Percentiles rank a stretch among this genome's conserved stretches.
Conservation (phyloP, 2,888 invertebrate species). For the Seira ritae region DNA sequence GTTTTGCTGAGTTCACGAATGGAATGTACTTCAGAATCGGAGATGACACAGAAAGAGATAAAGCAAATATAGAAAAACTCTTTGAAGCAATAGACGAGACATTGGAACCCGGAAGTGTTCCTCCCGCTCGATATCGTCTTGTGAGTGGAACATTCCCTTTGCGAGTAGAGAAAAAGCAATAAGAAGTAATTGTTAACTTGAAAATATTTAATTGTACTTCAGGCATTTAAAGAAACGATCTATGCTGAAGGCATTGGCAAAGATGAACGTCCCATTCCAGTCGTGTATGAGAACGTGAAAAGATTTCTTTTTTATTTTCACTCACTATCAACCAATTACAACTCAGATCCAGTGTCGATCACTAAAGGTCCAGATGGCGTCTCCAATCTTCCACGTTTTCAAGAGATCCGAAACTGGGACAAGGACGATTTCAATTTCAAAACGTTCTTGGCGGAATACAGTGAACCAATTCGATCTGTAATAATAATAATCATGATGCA, state of each 20-base stretch:
- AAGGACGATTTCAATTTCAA: neutral
- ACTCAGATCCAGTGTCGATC: neutral
- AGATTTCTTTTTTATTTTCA: neutral
- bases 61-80: neutral
- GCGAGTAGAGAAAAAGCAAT: neutral
- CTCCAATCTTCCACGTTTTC: neutral
- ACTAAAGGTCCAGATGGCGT: neutral
- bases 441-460: neutral
- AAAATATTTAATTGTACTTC: neutral
- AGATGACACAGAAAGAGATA: neutral
- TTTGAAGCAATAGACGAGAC: slow-evolving; percentile 21
- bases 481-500: too few relatives aligned
- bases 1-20: slow-evolving; percentile 13
- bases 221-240: slow-evolving; percentile 2
- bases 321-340: neutral
- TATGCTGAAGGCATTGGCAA: too few relatives aligned
- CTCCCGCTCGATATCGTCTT: slow-evolving; percentile 14
- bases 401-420: neutral
- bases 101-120: neutral
- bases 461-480: too few relatives aligned
- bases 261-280: neutral
- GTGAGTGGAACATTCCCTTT: slow-evolving; percentile 29
- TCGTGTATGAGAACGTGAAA: neutral
- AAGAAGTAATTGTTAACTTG: too few relatives aligned
- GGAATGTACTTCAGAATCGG: slow-evolving; percentile 29